Percentiles rank a stretch among this genome's conserved stretches.
These are phyloP conservation scores for Tragulus kanchil DNA, from an alignment of 2,113 vertebrate species.

Conservation along the genomic window DNA sequence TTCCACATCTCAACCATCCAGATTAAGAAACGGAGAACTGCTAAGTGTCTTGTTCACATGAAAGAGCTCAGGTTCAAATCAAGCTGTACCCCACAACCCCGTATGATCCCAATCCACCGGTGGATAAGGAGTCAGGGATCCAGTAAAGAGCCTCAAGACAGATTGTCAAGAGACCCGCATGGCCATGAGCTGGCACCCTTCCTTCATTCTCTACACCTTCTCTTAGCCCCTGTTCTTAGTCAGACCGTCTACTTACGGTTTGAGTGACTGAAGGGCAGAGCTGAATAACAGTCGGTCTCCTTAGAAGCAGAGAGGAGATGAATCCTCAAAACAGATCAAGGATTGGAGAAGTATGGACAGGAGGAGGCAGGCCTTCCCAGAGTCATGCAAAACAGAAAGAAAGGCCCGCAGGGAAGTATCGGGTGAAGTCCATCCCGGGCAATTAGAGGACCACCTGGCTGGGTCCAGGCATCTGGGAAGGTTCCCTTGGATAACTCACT, in stretches of 20 bases:
- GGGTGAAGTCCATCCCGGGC: not conserved
- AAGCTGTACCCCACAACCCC: not conserved
- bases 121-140: not conserved
- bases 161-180: not conserved
- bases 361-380: not conserved
- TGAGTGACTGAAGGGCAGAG: accelerated
- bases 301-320: not conserved
- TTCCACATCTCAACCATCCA: not conserved
- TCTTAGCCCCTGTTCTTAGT: not conserved
- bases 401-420: not conserved
- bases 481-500: no score
- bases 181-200: no score
- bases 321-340: not conserved
- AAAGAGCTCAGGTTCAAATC: not conserved
- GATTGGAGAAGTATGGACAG: not conserved
- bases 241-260: accelerated
- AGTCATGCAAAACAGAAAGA: not conserved
- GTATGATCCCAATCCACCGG: not conserved
- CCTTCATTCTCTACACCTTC: not conserved
- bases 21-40: not conserved
- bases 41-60: not conserved
- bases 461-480: not conserved
- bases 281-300: accelerated
- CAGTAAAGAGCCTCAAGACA: not conserved
- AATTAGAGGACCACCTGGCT: not conserved